Percentiles rank a stretch among this genome's conserved stretches.
These are phyloP conservation scores for Vanessa cardui DNA, from an alignment of 2,888 invertebrate species.

Conservation along the genomic window DNA sequence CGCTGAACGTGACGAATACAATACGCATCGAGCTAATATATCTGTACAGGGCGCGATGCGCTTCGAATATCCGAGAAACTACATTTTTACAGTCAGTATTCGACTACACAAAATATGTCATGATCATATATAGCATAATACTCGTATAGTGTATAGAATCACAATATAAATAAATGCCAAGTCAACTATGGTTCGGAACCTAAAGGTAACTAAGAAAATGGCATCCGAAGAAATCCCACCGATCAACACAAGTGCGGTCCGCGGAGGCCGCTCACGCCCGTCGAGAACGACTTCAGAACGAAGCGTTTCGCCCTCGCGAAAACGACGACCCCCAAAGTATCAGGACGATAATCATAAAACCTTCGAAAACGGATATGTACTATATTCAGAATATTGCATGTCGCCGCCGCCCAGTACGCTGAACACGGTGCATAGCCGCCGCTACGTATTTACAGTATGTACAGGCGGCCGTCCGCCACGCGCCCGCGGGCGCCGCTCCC, in stretches of 20 bases:
- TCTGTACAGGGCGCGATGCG: conserved; percentile 66
- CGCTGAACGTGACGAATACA: conserved; percentile 66
- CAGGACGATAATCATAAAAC: conserved; percentile 55
- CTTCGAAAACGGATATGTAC: conserved; percentile 67
- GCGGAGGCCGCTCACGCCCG: conserved; percentile 47
- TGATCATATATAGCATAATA: conserved; percentile 72
- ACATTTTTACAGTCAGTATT: conserved; percentile 69
- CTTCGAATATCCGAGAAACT: conserved; percentile 60
- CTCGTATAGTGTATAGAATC: conserved; percentile 75
- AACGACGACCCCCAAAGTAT: conserved; percentile 47
- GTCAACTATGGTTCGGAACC: conserved; percentile 77
- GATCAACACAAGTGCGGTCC: conserved; percentile 46
- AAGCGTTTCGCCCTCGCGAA: conserved; percentile 45
- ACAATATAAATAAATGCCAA: conserved; percentile 80
- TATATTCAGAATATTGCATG: conserved; percentile 65
- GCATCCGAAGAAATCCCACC: conserved; percentile 71
- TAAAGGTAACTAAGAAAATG: conserved; percentile 81
- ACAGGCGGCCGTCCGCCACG: conserved; percentile 59
- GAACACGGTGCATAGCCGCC: conserved; percentile 56
- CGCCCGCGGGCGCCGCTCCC: conserved; percentile 57
- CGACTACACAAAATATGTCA: conserved; percentile 76
- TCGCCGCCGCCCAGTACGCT: conserved; percentile 52
- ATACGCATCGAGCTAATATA: conserved; percentile 65
- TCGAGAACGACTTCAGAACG: conserved; percentile 56
- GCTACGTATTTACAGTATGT: conserved; percentile 76